Evolutionary conservation across 2,797 vertebrate genomes (phyloP).

Genomic region (Halcyon leucocephala): DNA sequence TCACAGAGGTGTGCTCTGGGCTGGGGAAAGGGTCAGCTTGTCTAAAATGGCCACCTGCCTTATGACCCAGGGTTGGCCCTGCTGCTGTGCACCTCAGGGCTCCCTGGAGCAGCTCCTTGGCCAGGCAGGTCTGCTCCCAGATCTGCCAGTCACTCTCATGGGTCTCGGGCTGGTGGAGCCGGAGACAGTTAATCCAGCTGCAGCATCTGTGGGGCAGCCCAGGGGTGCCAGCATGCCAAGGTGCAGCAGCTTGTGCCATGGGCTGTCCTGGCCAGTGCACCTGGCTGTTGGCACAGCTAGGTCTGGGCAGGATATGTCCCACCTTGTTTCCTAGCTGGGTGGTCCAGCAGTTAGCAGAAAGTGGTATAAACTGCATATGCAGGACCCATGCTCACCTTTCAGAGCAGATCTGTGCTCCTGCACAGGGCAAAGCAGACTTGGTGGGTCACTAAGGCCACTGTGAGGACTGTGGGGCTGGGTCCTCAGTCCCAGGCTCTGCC

Average conservation of each 20-base stretch:
- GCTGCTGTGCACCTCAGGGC: background rate
- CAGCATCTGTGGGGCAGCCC: background rate
- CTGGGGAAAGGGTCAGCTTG: background rate
- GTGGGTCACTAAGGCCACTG: background rate
- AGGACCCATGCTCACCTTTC: background rate
- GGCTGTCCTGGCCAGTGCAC: rapidly evolving
- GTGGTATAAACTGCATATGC: background rate
- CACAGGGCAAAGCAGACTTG: background rate
- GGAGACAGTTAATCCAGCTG: background rate
- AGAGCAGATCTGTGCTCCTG: background rate
- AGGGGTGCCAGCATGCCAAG: background rate
- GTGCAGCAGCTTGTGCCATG: background rate
- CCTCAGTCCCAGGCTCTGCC: rapidly evolving
- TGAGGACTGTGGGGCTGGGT: background rate
- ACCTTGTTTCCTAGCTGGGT: background rate
- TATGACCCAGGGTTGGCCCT: background rate
- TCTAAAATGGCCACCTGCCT: background rate
- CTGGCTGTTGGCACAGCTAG: background rate
- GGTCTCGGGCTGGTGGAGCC: background rate
- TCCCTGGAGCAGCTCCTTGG: background rate
- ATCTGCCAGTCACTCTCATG: rapidly evolving
- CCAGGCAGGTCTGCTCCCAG: background rate
- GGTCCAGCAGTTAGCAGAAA: background rate
- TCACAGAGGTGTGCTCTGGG: background rate
- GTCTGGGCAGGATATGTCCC: background rate